Conservation (phyloP, 2,797 vertebrate species). For the Ambastaia sidthimunki region DNA sequence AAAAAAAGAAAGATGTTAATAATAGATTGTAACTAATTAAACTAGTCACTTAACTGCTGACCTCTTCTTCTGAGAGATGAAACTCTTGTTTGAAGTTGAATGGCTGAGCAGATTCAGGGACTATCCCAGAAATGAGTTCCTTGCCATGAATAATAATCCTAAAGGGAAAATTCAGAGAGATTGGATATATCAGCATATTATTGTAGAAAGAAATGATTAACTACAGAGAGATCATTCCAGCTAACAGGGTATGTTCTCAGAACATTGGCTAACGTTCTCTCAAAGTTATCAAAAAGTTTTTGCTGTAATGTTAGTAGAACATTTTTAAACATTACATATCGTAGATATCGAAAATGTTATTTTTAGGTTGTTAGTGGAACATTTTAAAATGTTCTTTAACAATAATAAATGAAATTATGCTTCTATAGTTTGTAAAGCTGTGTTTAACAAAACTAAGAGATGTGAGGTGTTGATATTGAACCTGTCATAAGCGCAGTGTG, state of each 20-base stretch:
- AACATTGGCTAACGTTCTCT: too few relatives aligned
- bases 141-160: conserved; percentile 84
- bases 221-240: too few relatives aligned
- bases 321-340: too few relatives aligned
- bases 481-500: conserved; percentile 86
- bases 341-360: too few relatives aligned
- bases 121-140: conserved; percentile 75
- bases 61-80: conserved; percentile 80
- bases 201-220: background rate
- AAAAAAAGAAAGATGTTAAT: conserved; percentile 11
- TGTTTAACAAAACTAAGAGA: background rate
- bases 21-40: background rate
- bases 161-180: conserved; percentile 16
- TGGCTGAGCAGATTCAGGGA: conserved; percentile 78
- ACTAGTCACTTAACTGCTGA: conserved; percentile 47
- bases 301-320: too few relatives aligned
- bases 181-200: background rate
- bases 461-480: conserved; percentile 45
- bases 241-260: too few relatives aligned
- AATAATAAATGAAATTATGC: background rate
- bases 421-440: too few relatives aligned
- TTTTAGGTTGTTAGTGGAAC: too few relatives aligned
- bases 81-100: conserved; percentile 83
- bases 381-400: background rate
- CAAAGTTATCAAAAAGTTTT: too few relatives aligned